Base-by-base conservation (phyloP, 2,888 invertebrate species). In the Cheiracanthium punctorium region DNA sequence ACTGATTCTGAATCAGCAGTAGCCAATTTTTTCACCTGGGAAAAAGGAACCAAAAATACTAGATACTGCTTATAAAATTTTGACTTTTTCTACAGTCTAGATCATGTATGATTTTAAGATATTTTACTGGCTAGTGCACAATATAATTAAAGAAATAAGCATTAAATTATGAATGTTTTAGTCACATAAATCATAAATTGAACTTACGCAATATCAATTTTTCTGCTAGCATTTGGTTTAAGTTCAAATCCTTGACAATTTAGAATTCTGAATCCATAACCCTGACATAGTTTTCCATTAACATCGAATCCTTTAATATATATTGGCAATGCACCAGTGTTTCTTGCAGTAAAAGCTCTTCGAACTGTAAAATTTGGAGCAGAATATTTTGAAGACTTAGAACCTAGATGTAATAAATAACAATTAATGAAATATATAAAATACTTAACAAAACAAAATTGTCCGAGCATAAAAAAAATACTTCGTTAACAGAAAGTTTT, bases 251-350 rank as follows among this genome's bases (percentile, higher is more conserved):
- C 93, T 41, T 93, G 93, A 90, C 96, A 96, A 90, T 96, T 95
- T 76, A 95, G 92, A 48, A 96, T 94, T 90, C 94, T 94, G 91
- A 96, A 96, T 24, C 96, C 96, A 90, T 95, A 95, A 10, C 96
- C 96, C 91, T 95, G 95, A 91, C 96, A 96, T 33, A 90, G 90
- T 89, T 94, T 82, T 24, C 94, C 94, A 90, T 94, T 95, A 88
- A 96, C 94, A 74, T 93, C 93, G 90, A 95, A 94, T 76, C 94
- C 94, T 89, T 94, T 93, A 88, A 97, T 94, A 89, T 94, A 94
- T 90, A 98, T 94, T n/a, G 96, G 94, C 89, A 98, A 93, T 91
- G 95, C 95, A 0, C 98, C 98, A n/a, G 95, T 95, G 93, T 99
- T 99, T 89, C 95, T 94, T 29, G 96, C 95, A 12, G 94, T 94